Conservation (phyloP, 2,797 vertebrate genomes). For the Trichosurus vulpecula region DNA sequence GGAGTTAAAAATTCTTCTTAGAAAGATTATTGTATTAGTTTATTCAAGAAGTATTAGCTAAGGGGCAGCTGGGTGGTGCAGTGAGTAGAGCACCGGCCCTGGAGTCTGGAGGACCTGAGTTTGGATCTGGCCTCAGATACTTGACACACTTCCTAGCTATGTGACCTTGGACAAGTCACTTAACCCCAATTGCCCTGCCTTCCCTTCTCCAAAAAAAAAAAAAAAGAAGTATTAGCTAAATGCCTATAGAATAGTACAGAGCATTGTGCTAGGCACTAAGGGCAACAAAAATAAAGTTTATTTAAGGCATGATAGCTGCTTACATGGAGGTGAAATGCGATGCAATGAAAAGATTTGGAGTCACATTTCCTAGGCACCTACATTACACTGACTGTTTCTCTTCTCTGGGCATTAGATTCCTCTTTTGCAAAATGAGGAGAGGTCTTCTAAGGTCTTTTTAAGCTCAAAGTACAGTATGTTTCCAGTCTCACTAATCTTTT, state of each 20-base stretch:
- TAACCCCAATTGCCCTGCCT: too few species aligned
- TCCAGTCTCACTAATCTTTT: neutral
- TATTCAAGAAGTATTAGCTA: neutral
- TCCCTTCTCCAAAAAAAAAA: too few species aligned
- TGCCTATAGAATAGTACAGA: neutral
- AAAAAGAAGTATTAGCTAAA: neutral
- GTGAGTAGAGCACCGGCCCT: too few species aligned
- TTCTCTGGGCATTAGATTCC: neutral
- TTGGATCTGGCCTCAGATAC: too few species aligned
- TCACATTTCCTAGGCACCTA: neutral
- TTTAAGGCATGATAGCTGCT: neutral
- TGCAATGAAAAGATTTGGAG: neutral
- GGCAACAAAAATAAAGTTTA: neutral
- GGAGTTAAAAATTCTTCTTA: neutral
- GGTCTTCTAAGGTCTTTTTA: neutral
- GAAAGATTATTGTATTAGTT: neutral
- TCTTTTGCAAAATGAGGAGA: neutral
- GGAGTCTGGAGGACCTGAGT: too few species aligned
- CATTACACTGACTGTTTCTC: neutral
- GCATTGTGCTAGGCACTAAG: neutral
- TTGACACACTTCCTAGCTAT: too few species aligned
- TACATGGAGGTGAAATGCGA: neutral
- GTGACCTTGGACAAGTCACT: too few species aligned
- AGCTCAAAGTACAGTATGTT: neutral
- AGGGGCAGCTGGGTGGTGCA: too few species aligned